Evolutionary conservation across 1,140 invertebrate species (phyloP), one percentile per base, ranked within the genome.

Genomic region (Hydropsyche tenuis): DNA sequence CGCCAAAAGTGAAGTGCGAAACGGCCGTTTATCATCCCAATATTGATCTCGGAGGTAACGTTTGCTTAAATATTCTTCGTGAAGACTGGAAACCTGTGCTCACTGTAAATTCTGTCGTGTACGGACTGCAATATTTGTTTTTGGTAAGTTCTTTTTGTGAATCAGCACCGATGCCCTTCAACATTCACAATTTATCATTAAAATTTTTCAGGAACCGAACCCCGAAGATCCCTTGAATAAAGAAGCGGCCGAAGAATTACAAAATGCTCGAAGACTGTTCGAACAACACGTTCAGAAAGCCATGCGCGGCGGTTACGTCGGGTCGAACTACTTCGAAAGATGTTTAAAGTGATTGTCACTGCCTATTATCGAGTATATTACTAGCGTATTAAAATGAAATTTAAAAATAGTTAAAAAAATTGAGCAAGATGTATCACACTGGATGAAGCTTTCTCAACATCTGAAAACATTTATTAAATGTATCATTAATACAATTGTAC

Each of bases 61-160:
- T 97, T 5, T 97, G 96, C 81, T 86, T 97, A 64, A 97, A 97
- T 85, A 97, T 97, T 81, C 85, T 97, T 72, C 89, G 97, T 81
- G 97, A 99, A 90, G 97, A 99, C 86, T 99, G 97, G 97, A 99
- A 99, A 85, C 97, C 97, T 75, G 97, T 99, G 72, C 88, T 99
- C 69, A 98, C 96, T 51, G 96, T 99, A 77, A 99, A 97, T 84
- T 97, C 96, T 72, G 96, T 99, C 85, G 94, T 99, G 63, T 99
- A 99, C 89, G 97, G 97, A 77, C 88, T 99, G 78, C 96, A 98
- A 82, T 98, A 97, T 90, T 90, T 99, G 78, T 99, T 99, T 82
- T 86, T 98, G 88, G 95, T 96, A 88, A n/a, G n/a, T n/a, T n/a
- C n/a, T n/a, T n/a, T n/a, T n/a, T n/a, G n/a, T 14, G 7, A 11